A percentile compares a stretch with the other conserved stretches of the same genome.
Evolutionary conservation across 2,888 invertebrate species (phyloP).

Genomic region (Heliconius cydno): DNA sequence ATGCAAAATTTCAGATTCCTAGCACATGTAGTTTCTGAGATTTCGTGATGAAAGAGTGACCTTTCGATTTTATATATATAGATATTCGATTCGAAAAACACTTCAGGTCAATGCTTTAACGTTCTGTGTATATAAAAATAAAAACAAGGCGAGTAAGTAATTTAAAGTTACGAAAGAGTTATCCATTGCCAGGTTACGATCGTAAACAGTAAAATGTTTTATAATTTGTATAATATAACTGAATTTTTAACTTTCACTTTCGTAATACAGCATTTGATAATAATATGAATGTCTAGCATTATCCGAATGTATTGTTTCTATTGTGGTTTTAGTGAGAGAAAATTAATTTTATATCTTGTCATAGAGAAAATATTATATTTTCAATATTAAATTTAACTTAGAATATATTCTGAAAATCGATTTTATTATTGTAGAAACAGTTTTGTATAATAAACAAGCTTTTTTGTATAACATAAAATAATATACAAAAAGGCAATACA

Average conservation of each 20-base stretch:
- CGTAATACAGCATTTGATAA: constrained; percentile 9
- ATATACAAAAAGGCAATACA: not conserved
- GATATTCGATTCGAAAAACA: not conserved
- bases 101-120: constrained; percentile 8
- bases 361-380: not conserved
- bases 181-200: constrained; percentile 19
- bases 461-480: not conserved
- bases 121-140: constrained; percentile 16
- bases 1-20: too few relatives aligned
- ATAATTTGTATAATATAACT: constrained; percentile 22
- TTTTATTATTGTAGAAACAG: not conserved
- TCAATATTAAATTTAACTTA: not conserved
- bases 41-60: too few relatives aligned
- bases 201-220: constrained; percentile 4
- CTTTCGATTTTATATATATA: too few relatives aligned
- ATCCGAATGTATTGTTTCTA: not conserved
- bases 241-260: constrained; percentile 25
- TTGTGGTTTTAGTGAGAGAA: not conserved
- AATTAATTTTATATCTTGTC: not conserved
- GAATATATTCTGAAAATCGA: not conserved
- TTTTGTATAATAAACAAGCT: too few relatives aligned
- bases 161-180: constrained; percentile 24
- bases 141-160: constrained; percentile 31
- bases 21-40: too few relatives aligned
- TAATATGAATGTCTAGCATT: not conserved